A percentile compares a stretch with the other conserved stretches of the same genome.
Evolutionary conservation across 1,140 invertebrate genomes (phyloP).

Genomic region (Cotesia glomerata): DNA sequence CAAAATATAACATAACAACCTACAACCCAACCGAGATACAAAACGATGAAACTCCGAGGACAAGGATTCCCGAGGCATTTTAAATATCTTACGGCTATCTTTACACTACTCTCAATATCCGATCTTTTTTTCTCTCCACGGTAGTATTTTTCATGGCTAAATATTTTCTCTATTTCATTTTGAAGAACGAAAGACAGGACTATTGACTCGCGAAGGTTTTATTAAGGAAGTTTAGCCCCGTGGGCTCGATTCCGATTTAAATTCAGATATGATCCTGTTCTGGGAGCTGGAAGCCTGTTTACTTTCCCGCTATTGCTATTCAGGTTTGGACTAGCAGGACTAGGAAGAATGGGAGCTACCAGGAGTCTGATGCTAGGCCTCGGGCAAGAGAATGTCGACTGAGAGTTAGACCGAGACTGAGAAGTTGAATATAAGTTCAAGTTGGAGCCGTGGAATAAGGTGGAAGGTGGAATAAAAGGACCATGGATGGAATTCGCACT

Average conservation of each 20-base stretch:
- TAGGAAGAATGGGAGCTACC: background rate
- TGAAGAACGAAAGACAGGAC: background rate
- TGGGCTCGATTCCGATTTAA: background rate
- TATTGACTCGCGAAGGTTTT: background rate
- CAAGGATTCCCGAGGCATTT: too few species aligned
- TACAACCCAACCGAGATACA: too few species aligned
- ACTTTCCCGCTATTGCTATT: background rate
- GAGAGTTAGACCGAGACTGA: background rate
- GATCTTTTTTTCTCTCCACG: too few species aligned
- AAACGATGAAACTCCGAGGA: too few species aligned
- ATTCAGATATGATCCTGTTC: background rate
- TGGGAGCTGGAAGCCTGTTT: background rate
- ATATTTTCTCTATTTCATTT: too few species aligned
- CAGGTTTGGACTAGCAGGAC: background rate
- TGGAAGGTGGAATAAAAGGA: too few species aligned
- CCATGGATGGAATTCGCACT: conserved; percentile 17
- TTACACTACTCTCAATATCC: too few species aligned
- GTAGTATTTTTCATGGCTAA: too few species aligned
- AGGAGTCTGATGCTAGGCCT: background rate
- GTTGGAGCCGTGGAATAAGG: too few species aligned
- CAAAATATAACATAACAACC: too few species aligned
- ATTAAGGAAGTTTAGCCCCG: background rate
- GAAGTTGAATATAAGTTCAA: background rate
- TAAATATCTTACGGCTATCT: too few species aligned
- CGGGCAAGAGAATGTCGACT: conserved; percentile 3